Evolutionary conservation across 1,140 invertebrate genomes (phyloP).

Genomic region (Eurytemora carolleeae): DNA sequence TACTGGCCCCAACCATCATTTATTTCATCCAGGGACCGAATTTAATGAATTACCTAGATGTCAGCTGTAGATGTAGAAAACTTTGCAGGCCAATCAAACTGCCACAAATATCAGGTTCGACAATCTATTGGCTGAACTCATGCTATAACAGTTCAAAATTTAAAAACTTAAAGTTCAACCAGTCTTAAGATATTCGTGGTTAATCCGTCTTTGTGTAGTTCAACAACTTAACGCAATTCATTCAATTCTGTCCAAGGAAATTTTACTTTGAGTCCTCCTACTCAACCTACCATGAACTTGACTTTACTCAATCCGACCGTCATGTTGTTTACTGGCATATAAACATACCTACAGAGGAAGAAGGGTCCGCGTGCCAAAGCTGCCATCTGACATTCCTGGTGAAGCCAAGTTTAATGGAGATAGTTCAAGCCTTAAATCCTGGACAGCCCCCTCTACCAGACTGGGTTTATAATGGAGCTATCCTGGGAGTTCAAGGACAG

Average conservation of each 20-base stretch:
- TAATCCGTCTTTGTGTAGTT: too few species aligned
- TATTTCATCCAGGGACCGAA: constrained; percentile 22
- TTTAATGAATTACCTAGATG: too few species aligned
- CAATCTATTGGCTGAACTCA: too few species aligned
- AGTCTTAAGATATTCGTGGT: too few species aligned
- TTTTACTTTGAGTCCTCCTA: background rate
- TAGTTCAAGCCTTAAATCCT: constrained; percentile 20
- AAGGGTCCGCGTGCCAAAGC: background rate
- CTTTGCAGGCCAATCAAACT: too few species aligned
- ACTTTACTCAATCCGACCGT: constrained; percentile 21
- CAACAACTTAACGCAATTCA: too few species aligned
- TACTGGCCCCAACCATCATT: constrained; percentile 27
- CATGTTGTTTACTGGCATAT: constrained; percentile 23
- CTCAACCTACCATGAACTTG: constrained; percentile 22
- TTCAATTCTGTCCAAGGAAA: too few species aligned
- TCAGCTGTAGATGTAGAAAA: too few species aligned
- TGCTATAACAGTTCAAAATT: too few species aligned
- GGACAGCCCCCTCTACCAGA: constrained; percentile 23
- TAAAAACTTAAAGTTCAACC: too few species aligned
- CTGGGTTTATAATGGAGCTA: constrained; percentile 25
- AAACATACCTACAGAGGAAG: constrained; percentile 12
- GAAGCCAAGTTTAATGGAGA: constrained; percentile 16
- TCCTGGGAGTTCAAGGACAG: constrained; percentile 27
- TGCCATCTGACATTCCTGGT: constrained; percentile 17
- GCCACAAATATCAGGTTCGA: too few species aligned